These are phyloP conservation scores for Choristoneura fumiferana DNA, from an alignment of 1,140 invertebrate genomes.

Conservation along the genomic window DNA sequence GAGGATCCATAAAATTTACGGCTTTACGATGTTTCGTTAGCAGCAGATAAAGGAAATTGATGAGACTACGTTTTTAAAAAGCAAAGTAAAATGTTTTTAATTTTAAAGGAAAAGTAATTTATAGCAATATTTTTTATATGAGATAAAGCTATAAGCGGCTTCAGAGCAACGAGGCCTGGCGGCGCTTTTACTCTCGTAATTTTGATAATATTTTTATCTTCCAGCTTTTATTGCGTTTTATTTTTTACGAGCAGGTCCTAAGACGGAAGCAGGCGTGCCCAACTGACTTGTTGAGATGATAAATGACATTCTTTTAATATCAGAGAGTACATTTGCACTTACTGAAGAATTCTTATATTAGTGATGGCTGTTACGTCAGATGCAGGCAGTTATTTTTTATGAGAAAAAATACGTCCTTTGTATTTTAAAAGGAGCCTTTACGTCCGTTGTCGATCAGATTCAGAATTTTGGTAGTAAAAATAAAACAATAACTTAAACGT, in stretches of 20 bases:
- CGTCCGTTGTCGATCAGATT: neutral
- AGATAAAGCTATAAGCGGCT: conserved; percentile 33
- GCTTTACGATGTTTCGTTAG: no score
- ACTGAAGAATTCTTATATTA: neutral
- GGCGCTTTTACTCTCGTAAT: conserved; percentile 38
- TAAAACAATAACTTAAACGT: no score
- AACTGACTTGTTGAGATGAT: conserved; percentile 27
- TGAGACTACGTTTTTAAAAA: no score
- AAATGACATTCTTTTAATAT: conserved; percentile 22
- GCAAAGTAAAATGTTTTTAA: conserved; percentile 6
- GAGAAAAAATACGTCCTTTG: no score
- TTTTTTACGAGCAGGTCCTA: conserved; percentile 34
- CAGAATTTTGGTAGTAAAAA: no score
- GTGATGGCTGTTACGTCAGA: neutral
- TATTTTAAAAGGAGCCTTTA: neutral
- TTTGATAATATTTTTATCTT: conserved; percentile 51
- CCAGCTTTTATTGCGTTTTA: conserved; percentile 49
- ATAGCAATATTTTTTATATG: conserved; percentile 27
- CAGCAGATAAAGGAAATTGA: no score
- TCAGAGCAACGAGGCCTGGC: conserved; percentile 29
- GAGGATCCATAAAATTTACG: no score
- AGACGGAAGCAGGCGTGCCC: conserved; percentile 18
- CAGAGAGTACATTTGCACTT: neutral
- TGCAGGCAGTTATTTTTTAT: no score
- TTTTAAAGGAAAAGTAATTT: conserved; percentile 22